Percentiles rank a stretch among this genome's conserved stretches.
These are phyloP conservation scores for Lacerta agilis DNA, from an alignment of 2,797 vertebrate species.

Conservation along the genomic window DNA sequence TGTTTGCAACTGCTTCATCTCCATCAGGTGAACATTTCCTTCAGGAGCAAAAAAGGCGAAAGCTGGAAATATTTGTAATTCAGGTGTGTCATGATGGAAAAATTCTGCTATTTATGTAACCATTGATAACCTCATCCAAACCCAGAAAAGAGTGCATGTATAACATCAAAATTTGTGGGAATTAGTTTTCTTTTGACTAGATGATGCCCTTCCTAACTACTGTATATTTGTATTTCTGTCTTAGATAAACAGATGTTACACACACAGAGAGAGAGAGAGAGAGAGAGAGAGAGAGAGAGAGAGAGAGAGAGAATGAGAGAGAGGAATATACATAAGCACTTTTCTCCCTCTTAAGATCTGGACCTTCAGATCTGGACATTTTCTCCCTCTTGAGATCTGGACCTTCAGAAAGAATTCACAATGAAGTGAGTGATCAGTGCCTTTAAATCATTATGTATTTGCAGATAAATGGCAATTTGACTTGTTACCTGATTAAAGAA, in stretches of 20 bases:
- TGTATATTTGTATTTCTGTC: too few species aligned
- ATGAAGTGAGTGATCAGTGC: too few species aligned
- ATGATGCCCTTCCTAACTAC: too few species aligned
- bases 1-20: slow-evolving; percentile 56
- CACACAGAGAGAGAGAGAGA: too few species aligned
- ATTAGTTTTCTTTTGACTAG: background rate
- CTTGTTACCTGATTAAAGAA: background rate
- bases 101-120: background rate
- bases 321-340: background rate
- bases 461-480: background rate
- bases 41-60: slow-evolving; percentile 34
- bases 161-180: background rate
- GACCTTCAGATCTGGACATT: too few species aligned
- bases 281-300: too few species aligned
- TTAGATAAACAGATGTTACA: background rate
- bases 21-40: slow-evolving; percentile 52
- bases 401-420: too few species aligned
- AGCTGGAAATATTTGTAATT: slow-evolving; percentile 34
- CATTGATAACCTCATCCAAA: background rate
- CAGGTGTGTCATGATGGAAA: slow-evolving; percentile 26
- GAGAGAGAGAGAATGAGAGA: too few species aligned
- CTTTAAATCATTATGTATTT: background rate
- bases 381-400: background rate
- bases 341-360: background rate
- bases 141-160: background rate